Evolutionary conservation across 2,113 vertebrate genomes (phyloP), one percentile per base, ranked within the genome.

Genomic region (Aptenodytes forsteri): DNA sequence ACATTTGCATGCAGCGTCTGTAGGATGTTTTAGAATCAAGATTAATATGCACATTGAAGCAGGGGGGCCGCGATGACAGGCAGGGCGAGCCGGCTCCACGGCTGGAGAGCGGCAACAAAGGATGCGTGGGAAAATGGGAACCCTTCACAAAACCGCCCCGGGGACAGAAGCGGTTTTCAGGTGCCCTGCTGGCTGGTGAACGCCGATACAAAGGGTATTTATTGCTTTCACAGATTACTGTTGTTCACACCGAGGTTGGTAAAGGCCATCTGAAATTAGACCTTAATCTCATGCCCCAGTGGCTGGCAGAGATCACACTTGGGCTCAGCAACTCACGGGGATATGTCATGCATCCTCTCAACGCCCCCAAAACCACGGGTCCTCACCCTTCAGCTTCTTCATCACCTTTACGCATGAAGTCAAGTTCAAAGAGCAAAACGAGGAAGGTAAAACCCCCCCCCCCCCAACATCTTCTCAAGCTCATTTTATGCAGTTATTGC

Each of bases 1-100:
- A 15, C 29, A 93, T 97, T 93, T 96, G 93, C 95, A 95, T 95
- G 89, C 20, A 3, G 78, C 3, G 9, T 90, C 83, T 54, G 72
- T 46, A 80, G 90, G 87, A 78, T 71, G 83, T 44, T 94, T 97
- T 65, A 54, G 96, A 95, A 93, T 93, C 84, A 87, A 94, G 97
- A 97, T 97, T 93, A 97, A 98, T 83, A 79, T 73, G 93, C 83
- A 69, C 65, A 25, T 29, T 40, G 84, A 88, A 91, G 80, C 62
- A 66, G 56, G 26, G 29, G 61, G 83, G 73, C 22, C 11, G 30
- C 6, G 9, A 13, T 29, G 95, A 91, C 46, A 55, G 87, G 81
- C 71, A 56, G 67, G 47, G 30, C 0, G 11, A 87, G 78, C 11
- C 6, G 1, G 46, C 38, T 84, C 46, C 2, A 1, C 2, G 12